phyloP scores from a whole-genome alignment of 1,140 invertebrate species.

The Achatina immaculata region DNA sequence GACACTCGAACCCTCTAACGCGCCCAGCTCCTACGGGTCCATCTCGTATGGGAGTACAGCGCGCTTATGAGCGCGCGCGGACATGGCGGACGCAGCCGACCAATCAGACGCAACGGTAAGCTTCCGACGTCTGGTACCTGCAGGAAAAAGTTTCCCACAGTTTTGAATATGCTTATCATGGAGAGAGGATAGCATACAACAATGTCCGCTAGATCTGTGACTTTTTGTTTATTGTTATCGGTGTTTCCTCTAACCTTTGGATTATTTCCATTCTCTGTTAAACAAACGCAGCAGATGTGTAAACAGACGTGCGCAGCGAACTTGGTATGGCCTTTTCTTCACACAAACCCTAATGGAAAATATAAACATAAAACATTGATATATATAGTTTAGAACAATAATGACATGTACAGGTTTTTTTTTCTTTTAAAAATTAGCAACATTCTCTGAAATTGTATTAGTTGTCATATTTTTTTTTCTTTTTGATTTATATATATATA shows the following conservation, averaged over 20 bases:
- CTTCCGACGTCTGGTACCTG: not conserved
- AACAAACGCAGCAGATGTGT: slow-evolving; percentile 33
- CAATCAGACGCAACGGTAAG: slow-evolving; percentile 37
- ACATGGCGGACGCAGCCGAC: not conserved
- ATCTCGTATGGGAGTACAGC: too few relatives aligned
- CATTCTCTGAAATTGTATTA: too few relatives aligned
- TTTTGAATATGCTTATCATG: slow-evolving; percentile 39
- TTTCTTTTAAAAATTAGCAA: too few relatives aligned
- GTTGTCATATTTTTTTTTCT: too few relatives aligned
- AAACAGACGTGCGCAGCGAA: slow-evolving; percentile 37
- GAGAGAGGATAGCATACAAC: slow-evolving; percentile 34
- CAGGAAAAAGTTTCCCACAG: slow-evolving; percentile 35
- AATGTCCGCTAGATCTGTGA: not conserved
- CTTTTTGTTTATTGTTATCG: slow-evolving; percentile 27
- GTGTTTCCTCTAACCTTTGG: slow-evolving; percentile 24
- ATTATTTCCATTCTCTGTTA: slow-evolving; percentile 25
- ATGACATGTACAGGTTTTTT: too few relatives aligned
- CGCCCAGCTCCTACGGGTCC: too few relatives aligned
- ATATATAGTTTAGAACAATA: too few relatives aligned
- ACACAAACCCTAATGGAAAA: too few relatives aligned
- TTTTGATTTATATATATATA: too few relatives aligned
- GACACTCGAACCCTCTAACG: too few relatives aligned
- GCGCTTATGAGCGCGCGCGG: not conserved
- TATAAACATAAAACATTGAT: too few relatives aligned
- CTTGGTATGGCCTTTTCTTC: too few relatives aligned